A percentile compares a stretch with the other conserved stretches of the same genome.
These are phyloP conservation scores for Spheniscus mendiculus DNA, from an alignment of 2,113 vertebrate species.

Conservation along the genomic window DNA sequence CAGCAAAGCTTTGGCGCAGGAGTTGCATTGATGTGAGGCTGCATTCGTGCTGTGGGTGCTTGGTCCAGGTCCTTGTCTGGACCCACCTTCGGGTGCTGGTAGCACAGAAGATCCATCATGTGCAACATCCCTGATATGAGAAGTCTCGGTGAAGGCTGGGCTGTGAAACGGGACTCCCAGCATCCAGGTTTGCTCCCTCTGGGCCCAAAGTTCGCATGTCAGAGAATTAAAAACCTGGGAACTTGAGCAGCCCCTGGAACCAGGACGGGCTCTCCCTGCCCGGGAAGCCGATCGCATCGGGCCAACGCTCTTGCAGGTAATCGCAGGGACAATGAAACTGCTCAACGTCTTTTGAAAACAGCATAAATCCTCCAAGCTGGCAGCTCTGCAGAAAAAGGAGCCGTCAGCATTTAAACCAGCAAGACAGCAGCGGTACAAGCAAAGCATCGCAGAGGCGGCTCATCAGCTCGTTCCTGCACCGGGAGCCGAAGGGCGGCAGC, in stretches of 20 bases:
- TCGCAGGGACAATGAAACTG: neutral
- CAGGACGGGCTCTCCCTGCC: neutral
- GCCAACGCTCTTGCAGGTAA: accelerated
- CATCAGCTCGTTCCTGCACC: accelerated
- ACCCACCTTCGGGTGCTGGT: neutral
- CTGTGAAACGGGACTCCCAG: neutral
- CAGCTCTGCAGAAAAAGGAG: neutral
- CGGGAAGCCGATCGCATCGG: accelerated
- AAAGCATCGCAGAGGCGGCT: accelerated
- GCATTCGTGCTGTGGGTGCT: accelerated
- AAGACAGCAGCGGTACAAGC: accelerated
- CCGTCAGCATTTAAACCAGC: accelerated
- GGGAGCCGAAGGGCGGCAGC: accelerated
- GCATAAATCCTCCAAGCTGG: neutral
- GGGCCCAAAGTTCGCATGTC: accelerated
- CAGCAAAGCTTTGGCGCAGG: accelerated
- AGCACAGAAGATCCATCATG: accelerated
- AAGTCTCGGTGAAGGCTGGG: neutral
- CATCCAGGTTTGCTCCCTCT: neutral
- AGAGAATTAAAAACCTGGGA: neutral
- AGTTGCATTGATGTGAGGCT: accelerated
- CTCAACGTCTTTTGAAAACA: neutral
- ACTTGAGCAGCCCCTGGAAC: neutral
- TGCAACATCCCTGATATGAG: accelerated
- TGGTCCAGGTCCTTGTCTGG: neutral